Conservation (phyloP, 2,888 invertebrate genomes). For the Drosophila anomalata region DNA sequence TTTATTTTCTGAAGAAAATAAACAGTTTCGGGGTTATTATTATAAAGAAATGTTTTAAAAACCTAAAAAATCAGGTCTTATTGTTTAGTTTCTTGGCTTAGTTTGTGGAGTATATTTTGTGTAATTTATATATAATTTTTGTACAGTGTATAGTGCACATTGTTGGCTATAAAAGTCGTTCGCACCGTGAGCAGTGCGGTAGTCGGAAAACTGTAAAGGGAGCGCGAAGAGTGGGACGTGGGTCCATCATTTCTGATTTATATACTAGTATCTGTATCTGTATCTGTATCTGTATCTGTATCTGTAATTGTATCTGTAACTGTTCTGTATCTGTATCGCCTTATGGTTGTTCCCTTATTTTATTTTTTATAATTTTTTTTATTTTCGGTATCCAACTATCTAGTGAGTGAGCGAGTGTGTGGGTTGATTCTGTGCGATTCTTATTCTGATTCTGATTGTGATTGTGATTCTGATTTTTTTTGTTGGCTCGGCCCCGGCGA, state of each 20-base stretch:
- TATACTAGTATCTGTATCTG: slow-evolving; percentile 32
- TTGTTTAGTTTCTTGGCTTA: not conserved
- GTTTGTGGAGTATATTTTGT: not conserved
- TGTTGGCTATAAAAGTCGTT: slow-evolving; percentile 75
- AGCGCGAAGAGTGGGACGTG: slow-evolving; percentile 55
- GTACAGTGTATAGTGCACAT: slow-evolving; percentile 34
- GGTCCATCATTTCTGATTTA: slow-evolving; percentile 50
- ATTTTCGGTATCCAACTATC: slow-evolving; percentile 5
- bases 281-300: slow-evolving; percentile 26
- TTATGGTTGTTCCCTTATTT: slow-evolving; percentile 1
- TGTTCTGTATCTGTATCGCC: slow-evolving; percentile 1
- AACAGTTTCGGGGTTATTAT: no score
- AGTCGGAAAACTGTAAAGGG: slow-evolving; percentile 42
- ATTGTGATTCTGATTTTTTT: slow-evolving; percentile 23
- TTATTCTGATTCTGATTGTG: slow-evolving; percentile 21
- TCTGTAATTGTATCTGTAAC: not conserved
- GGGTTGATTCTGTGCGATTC: slow-evolving; percentile 23
- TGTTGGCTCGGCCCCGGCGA: slow-evolving; percentile 24
- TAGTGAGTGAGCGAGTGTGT: slow-evolving; percentile 17
- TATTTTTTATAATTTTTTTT: not conserved
- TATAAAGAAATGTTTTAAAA: no score
- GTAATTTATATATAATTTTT: not conserved
- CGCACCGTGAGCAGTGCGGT: slow-evolving; percentile 55
- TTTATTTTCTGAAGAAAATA: no score
- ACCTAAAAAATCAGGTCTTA: not conserved